Percentiles rank a stretch among this genome's conserved stretches.
Conservation (phyloP, 2,888 invertebrate genomes). For the Microctonus brassicae region DNA sequence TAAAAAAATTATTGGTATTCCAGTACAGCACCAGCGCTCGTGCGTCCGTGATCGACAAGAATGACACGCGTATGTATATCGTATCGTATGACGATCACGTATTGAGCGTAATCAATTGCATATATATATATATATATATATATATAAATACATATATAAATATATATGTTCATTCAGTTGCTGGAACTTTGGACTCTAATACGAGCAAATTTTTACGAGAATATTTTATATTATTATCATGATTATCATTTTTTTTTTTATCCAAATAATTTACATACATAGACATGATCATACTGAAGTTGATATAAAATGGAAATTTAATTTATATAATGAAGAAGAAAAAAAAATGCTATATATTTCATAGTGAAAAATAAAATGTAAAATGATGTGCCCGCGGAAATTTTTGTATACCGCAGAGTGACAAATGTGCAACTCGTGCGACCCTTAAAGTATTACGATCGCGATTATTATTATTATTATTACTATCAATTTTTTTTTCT, state of each 20-base stretch:
- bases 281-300: not conserved
- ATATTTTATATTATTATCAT: no score
- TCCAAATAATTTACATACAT: conserved; percentile 49
- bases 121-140: conserved; percentile 50
- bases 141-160: no score
- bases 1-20: conserved; percentile 3
- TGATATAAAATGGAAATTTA: not conserved
- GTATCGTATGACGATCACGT: conserved; percentile 54
- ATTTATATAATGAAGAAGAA: not conserved
- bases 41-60: conserved; percentile 48
- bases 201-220: no score
- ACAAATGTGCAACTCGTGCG: conserved; percentile 47
- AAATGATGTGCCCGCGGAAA: conserved; percentile 5
- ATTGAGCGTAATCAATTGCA: conserved; percentile 53
- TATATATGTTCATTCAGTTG: not conserved
- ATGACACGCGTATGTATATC: conserved; percentile 48
- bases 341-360: not conserved
- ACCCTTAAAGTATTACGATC: conserved; percentile 55
- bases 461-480: conserved; percentile 60
- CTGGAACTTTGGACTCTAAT: no score
- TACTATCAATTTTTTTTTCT: no score
- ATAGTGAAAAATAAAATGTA: not conserved
- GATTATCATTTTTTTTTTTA: conserved; percentile 20
- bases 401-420: conserved; percentile 25
- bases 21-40: not conserved